Percentiles rank a stretch among this genome's conserved stretches.
Conservation (phyloP, 1,140 invertebrate species). For the Diuraphis noxia region DNA sequence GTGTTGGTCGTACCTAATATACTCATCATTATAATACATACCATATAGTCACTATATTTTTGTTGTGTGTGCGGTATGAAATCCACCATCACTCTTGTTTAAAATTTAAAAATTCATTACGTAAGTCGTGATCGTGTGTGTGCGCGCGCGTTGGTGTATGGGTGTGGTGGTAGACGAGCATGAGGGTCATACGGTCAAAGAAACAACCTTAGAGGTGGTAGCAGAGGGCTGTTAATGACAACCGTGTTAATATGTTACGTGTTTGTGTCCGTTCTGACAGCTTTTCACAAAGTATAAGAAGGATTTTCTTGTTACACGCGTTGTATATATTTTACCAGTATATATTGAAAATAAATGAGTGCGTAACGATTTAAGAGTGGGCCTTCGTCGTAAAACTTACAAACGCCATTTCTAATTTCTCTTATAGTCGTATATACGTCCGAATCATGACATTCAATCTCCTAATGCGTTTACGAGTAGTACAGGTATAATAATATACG, state of each 20-base stretch:
- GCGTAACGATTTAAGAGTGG: background rate
- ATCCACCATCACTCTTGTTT: background rate
- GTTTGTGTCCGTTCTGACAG: slow-evolving; percentile 31
- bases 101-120: slow-evolving; percentile 40
- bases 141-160: background rate
- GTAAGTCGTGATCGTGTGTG: background rate
- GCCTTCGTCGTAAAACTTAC: background rate
- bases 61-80: background rate
- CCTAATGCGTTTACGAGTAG: background rate
- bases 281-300: slow-evolving; percentile 34
- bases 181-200: slow-evolving; percentile 31
- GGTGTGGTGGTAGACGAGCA: background rate
- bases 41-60: background rate
- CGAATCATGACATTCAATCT: background rate
- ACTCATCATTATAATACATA: background rate
- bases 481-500: no score
- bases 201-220: background rate
- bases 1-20: background rate
- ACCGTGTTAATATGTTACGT: slow-evolving; percentile 33
- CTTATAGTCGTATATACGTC: background rate
- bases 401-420: background rate
- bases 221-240: slow-evolving; percentile 20
- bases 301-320: slow-evolving; percentile 42
- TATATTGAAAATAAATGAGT: slow-evolving; percentile 33
- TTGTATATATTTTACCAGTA: slow-evolving; percentile 17